Conservation (phyloP, 2,888 invertebrate species). For the Dinocampus coccinellae region DNA sequence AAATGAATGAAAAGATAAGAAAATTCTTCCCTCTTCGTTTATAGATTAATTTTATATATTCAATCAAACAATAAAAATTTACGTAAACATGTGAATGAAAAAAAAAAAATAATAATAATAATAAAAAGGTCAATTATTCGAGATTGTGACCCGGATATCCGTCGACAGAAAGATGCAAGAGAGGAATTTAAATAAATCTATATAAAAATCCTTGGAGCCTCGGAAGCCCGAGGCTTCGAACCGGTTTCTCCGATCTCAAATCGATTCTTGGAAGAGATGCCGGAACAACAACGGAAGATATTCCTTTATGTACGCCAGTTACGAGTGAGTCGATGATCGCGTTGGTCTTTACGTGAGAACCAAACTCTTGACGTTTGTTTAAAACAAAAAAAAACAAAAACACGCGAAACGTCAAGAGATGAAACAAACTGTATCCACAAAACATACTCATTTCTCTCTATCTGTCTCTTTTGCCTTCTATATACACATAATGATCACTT, state of each 20-base stretch:
- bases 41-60: no score
- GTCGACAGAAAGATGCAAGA: slow-evolving; percentile 20
- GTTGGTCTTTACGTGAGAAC: slow-evolving; percentile 36
- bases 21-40: no score
- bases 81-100: no score
- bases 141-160: slow-evolving; percentile 43
- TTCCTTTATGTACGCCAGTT: not conserved
- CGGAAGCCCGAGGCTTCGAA: slow-evolving; percentile 40
- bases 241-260: slow-evolving; percentile 38
- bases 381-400: no score
- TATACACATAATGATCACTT: not conserved
- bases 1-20: no score
- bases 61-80: no score
- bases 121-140: not conserved
- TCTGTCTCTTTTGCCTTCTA: not conserved
- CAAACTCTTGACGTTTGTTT: slow-evolving; percentile 2
- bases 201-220: slow-evolving; percentile 25
- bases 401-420: slow-evolving; percentile 13
- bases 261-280: slow-evolving; percentile 46
- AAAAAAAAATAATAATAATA: no score
- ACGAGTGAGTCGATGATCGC: slow-evolving; percentile 27
- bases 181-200: not conserved
- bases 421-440: no score
- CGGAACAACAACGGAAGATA: slow-evolving; percentile 39
- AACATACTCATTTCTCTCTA: no score